A percentile compares a stretch with the other conserved stretches of the same genome.
Conservation (phyloP, 2,113 vertebrate genomes). For the Castor canadensis region DNA sequence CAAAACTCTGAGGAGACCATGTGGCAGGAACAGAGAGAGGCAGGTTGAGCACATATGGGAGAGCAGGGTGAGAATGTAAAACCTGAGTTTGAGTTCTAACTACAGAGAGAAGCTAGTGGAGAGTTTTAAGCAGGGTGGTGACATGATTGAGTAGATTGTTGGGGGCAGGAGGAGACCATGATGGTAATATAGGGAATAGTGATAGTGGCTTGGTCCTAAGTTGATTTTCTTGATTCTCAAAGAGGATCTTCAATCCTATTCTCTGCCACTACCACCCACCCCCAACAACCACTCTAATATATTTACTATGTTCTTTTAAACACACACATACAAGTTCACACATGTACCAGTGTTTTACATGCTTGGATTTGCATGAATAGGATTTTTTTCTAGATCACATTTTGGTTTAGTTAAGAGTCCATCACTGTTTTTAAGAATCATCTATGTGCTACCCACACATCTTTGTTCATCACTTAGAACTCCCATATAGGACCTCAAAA, state of each 20-base stretch:
- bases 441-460: background rate
- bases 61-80: background rate
- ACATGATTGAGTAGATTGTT: too few species aligned
- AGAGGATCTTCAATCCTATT: background rate
- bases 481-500: background rate
- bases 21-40: background rate
- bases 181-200: background rate
- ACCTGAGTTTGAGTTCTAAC: background rate
- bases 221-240: background rate
- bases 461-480: background rate
- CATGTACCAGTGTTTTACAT: background rate
- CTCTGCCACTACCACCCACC: background rate
- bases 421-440: background rate
- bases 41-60: background rate
- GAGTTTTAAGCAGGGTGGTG: background rate
- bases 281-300: background rate
- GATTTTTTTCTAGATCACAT: background rate
- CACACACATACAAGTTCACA: background rate
- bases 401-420: background rate
- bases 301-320: background rate
- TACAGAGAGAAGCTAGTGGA: background rate
- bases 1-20: background rate
- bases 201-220: background rate
- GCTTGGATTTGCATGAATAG: background rate
- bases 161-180: background rate